These are phyloP conservation scores for Epinephelus coioides DNA, from an alignment of 2,797 vertebrate species.

Conservation along the genomic window DNA sequence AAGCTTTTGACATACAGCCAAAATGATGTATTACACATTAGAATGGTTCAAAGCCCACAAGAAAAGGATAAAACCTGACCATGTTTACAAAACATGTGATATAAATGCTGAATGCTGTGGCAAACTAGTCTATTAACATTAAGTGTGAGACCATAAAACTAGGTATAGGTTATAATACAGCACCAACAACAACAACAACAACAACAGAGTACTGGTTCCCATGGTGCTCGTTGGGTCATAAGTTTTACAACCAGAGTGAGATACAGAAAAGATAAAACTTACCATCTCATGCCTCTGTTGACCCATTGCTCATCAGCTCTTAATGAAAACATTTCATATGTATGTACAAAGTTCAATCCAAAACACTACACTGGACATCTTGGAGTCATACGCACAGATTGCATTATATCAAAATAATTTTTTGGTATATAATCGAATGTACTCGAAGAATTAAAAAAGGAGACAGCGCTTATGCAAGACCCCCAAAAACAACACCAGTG, in stretches of 20 bases:
- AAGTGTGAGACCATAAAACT: not conserved
- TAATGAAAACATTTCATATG: not conserved
- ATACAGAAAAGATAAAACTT: constrained; percentile 21
- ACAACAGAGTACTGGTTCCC: not conserved
- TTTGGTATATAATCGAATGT: not conserved
- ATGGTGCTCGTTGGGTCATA: not conserved
- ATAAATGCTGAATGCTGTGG: not conserved
- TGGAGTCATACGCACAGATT: not conserved
- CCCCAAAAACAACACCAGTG: not conserved
- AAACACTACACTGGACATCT: not conserved
- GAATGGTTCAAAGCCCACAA: not conserved
- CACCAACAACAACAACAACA: not conserved
- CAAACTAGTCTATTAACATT: not conserved
- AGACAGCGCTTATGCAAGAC: not conserved
- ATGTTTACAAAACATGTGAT: not conserved
- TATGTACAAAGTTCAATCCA: not conserved
- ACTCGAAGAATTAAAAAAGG: not conserved
- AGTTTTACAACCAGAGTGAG: constrained; percentile 19
- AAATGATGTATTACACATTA: not conserved
- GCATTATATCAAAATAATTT: not conserved
- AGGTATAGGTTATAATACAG: not conserved
- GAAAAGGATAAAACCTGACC: not conserved
- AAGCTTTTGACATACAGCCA: not conserved
- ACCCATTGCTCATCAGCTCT: not conserved
- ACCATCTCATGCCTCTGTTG: constrained; percentile 8